These are phyloP conservation scores for Scomber scombrus DNA, from an alignment of 2,113 vertebrate species.

Conservation along the genomic window DNA sequence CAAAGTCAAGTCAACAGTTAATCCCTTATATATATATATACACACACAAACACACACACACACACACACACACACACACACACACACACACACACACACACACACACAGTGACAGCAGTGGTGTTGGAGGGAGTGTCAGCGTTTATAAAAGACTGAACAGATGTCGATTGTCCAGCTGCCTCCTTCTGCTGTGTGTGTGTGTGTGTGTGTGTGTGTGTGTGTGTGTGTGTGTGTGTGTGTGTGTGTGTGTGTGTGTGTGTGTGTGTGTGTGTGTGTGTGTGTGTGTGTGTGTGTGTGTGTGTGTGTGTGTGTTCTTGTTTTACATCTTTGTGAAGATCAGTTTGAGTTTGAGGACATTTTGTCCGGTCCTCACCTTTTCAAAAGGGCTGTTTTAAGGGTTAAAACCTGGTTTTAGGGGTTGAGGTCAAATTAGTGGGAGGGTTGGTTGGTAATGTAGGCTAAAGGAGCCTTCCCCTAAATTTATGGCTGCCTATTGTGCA, in stretches of 20 bases:
- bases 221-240: not conserved
- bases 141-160: slow-evolving; percentile 53
- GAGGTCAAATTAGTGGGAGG: not conserved
- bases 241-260: too few species aligned
- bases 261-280: not conserved
- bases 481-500: too few species aligned
- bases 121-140: slow-evolving; percentile 47
- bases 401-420: not conserved
- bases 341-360: not conserved
- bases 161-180: slow-evolving; percentile 61
- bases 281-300: not conserved
- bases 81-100: slow-evolving; percentile 26
- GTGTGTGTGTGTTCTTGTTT: not conserved
- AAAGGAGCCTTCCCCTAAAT: too few species aligned
- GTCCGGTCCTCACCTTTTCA: not conserved
- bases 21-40: slow-evolving; percentile 21
- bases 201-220: slow-evolving; percentile 21
- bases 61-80: slow-evolving; percentile 23
- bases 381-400: not conserved
- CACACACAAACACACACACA: slow-evolving; percentile 26
- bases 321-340: slow-evolving; percentile 2
- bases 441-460: too few species aligned
- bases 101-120: slow-evolving; percentile 21
- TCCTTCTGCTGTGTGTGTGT: slow-evolving; percentile 1
- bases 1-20: slow-evolving; percentile 34